These are phyloP conservation scores for Lineus longissimus DNA, from an alignment of 1,140 invertebrate species.

Conservation along the genomic window DNA sequence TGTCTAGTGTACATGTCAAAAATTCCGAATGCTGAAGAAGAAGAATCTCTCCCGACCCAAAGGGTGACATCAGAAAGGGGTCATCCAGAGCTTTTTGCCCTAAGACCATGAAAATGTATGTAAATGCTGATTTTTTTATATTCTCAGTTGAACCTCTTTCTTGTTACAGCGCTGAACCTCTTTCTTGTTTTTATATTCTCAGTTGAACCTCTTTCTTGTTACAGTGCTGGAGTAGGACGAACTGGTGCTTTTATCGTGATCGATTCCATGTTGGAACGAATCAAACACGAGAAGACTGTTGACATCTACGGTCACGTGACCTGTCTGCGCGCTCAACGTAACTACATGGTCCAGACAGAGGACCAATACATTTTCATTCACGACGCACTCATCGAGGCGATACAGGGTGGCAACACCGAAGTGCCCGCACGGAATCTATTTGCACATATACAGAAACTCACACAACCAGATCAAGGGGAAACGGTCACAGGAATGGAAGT, in stretches of 20 bases:
- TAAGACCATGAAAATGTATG: too few relatives aligned
- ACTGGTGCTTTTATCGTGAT: slow-evolving; percentile 98
- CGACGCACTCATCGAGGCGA: slow-evolving; percentile 84
- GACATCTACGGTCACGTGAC: slow-evolving; percentile 99
- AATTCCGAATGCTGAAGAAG: too few relatives aligned
- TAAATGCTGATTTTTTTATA: too few relatives aligned
- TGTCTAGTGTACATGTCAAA: too few relatives aligned
- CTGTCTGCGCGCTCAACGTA: slow-evolving; percentile 87
- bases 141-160: too few relatives aligned
- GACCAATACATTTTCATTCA: slow-evolving; percentile 99
- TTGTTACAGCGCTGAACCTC: too few relatives aligned
- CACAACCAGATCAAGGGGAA: slow-evolving; percentile 47
- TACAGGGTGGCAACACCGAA: slow-evolving; percentile 92
- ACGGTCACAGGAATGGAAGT: slow-evolving; percentile 89
- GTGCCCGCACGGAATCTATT: slow-evolving; percentile 87
- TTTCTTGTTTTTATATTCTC: too few relatives aligned
- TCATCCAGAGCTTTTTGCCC: too few relatives aligned
- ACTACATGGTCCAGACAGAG: slow-evolving; percentile 78
- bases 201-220: too few relatives aligned
- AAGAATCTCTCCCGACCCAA: too few relatives aligned
- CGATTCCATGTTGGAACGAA: slow-evolving; percentile 94
- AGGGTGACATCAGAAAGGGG: too few relatives aligned
- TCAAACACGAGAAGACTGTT: slow-evolving; percentile 85
- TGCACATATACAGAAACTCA: slow-evolving; percentile 86
- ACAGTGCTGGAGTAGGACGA: slow-evolving; percentile 92